phyloP scores from a whole-genome alignment of 2,797 vertebrate genomes.

The Kryptopterus vitreolus region DNA sequence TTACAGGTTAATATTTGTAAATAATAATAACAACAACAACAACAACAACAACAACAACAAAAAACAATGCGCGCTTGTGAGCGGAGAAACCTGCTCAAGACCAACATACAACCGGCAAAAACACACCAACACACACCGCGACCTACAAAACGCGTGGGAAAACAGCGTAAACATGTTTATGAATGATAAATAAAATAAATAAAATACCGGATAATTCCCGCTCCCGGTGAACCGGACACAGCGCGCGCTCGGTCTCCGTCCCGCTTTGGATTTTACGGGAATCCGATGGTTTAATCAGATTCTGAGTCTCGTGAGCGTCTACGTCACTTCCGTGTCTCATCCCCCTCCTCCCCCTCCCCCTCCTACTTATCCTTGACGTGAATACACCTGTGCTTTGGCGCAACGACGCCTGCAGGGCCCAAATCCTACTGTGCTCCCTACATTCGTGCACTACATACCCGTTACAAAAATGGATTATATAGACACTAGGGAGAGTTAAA shows the following conservation, averaged over 20 bases:
- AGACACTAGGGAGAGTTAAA: background rate
- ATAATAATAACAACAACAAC: too few species aligned
- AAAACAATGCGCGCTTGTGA: too few species aligned
- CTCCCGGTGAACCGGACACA: slow-evolving; percentile 20
- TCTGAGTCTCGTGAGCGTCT: slow-evolving; percentile 55
- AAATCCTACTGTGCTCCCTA: background rate
- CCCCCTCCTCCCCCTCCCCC: too few species aligned
- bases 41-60: too few species aligned
- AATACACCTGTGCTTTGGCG: slow-evolving; percentile 64
- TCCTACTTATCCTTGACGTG: slow-evolving; percentile 8
- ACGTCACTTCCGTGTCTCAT: slow-evolving; percentile 74
- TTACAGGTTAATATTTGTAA: background rate
- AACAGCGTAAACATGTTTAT: too few species aligned
- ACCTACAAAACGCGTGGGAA: too few species aligned
- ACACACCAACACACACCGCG: too few species aligned
- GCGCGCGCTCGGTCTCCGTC: slow-evolving; percentile 20
- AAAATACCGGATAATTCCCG: slow-evolving; percentile 58
- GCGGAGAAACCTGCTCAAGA: background rate
- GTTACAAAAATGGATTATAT: too few species aligned
- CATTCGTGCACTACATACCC: background rate
- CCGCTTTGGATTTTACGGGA: slow-evolving; percentile 47
- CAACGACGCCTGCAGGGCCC: background rate
- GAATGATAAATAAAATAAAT: background rate
- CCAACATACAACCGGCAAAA: background rate
- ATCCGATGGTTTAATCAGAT: slow-evolving; percentile 56